Percentiles rank a stretch among this genome's conserved stretches.
Evolutionary conservation across 2,797 vertebrate genomes (phyloP).

Genomic region (Lepilemur ruficaudatus): DNA sequence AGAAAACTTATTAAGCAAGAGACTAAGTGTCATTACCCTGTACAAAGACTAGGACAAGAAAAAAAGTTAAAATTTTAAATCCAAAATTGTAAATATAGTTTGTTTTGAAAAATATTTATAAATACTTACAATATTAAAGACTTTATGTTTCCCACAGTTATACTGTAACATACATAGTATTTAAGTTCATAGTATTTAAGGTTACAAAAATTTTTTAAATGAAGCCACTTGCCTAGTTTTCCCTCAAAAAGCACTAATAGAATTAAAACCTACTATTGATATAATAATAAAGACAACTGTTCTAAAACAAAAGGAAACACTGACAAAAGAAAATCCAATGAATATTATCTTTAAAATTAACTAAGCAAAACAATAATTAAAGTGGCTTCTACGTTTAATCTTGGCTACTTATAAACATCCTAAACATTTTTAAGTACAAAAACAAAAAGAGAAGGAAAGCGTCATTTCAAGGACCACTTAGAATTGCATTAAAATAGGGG

Average conservation of each 20-base stretch:
- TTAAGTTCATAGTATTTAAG: neutral
- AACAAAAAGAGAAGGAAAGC: neutral
- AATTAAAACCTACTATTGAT: neutral
- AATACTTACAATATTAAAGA: neutral
- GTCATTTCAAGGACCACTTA: neutral
- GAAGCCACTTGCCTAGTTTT: neutral
- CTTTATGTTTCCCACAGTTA: neutral
- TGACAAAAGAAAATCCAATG: neutral
- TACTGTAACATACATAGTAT: neutral
- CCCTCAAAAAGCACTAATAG: neutral
- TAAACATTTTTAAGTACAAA: neutral
- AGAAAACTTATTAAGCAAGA: neutral
- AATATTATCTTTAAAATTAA: neutral
- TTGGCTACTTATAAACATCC: neutral
- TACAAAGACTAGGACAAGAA: neutral
- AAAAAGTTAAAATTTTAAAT: neutral
- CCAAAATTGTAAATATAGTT: neutral
- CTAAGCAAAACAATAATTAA: neutral
- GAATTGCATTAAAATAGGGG: neutral
- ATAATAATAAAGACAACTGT: neutral
- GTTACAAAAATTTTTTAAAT: neutral
- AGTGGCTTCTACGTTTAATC: neutral
- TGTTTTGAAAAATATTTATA: neutral
- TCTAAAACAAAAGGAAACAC: neutral
- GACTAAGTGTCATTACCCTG: neutral